A percentile compares a stretch with the other conserved stretches of the same genome.
These are phyloP conservation scores for Pterois miles DNA, from an alignment of 2,797 vertebrate genomes.

Conservation along the genomic window DNA sequence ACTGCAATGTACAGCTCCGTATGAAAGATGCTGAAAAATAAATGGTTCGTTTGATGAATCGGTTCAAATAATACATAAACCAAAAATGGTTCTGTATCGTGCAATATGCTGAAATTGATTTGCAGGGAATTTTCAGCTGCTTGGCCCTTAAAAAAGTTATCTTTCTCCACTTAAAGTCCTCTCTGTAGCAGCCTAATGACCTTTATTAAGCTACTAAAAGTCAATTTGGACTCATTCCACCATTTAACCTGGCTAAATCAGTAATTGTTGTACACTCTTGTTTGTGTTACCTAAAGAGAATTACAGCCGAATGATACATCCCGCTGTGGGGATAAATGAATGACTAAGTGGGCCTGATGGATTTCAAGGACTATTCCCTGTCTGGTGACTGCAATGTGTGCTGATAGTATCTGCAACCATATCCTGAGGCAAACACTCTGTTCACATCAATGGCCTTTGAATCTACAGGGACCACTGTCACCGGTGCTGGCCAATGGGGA, in stretches of 20 bases:
- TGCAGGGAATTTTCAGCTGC: slow-evolving; percentile 20
- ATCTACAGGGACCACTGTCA: slow-evolving; percentile 36
- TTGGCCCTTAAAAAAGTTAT: slow-evolving; percentile 21
- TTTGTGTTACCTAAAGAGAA: slow-evolving; percentile 48
- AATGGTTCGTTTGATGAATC: slow-evolving; percentile 43
- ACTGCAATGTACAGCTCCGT: slow-evolving; percentile 61
- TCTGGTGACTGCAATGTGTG: slow-evolving; percentile 37
- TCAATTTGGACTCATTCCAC: slow-evolving; percentile 29
- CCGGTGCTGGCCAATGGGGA: slow-evolving; percentile 26
- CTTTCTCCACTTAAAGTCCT: neutral
- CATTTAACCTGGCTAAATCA: slow-evolving; percentile 50
- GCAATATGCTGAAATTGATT: slow-evolving; percentile 42
- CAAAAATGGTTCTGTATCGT: slow-evolving; percentile 35
- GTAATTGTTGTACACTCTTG: slow-evolving; percentile 27
- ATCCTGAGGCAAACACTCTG: slow-evolving; percentile 53
- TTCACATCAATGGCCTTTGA: slow-evolving; percentile 51
- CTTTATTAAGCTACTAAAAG: slow-evolving; percentile 48
- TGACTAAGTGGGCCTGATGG: slow-evolving; percentile 53
- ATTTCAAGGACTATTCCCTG: slow-evolving; percentile 55
- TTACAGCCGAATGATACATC: slow-evolving; percentile 29
- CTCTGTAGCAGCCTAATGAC: slow-evolving; percentile 38
- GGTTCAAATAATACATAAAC: slow-evolving; percentile 39
- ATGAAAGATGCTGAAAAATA: slow-evolving; percentile 57
- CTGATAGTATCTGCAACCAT: slow-evolving; percentile 52
- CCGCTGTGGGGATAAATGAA: slow-evolving; percentile 38